Evolutionary conservation across 2,888 invertebrate genomes (phyloP).

Genomic region (Bombylius discolor): DNA sequence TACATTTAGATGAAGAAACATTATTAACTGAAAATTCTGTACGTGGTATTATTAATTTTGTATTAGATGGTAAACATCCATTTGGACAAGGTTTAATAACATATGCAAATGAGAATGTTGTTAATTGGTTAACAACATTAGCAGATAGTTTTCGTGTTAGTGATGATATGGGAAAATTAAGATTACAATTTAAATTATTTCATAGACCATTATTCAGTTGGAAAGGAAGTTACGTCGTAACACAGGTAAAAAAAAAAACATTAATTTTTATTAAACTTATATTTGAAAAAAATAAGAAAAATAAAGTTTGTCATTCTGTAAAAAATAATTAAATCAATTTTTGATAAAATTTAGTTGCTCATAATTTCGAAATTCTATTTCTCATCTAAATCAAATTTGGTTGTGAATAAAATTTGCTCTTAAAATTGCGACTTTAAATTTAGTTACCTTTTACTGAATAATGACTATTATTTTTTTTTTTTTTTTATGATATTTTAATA

Average conservation of each 20-base stretch:
- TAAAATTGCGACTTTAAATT: no score
- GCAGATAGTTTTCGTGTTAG: slow-evolving; percentile 93
- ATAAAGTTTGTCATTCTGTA: no score
- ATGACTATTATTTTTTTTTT: no score
- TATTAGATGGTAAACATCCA: slow-evolving; percentile 83
- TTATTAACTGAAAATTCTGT: slow-evolving; percentile 84
- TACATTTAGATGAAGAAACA: slow-evolving; percentile 96
- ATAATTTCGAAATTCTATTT: no score
- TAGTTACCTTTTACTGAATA: no score
- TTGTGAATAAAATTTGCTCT: no score
- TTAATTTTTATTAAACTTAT: no score
- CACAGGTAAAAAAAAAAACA: slow-evolving; percentile 52
- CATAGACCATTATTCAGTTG: slow-evolving; percentile 93
- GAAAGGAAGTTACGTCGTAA: slow-evolving; percentile 97
- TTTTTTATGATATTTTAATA: no score
- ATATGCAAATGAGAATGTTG: slow-evolving; percentile 90
- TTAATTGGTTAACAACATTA: slow-evolving; percentile 92
- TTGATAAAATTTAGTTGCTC: no score
- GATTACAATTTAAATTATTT: slow-evolving; percentile 83
- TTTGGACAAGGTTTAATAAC: slow-evolving; percentile 94
- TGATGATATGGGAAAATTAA: slow-evolving; percentile 94
- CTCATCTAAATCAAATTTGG: no score
- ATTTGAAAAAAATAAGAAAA: no score
- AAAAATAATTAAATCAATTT: no score
- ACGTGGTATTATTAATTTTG: slow-evolving; percentile 84